These are phyloP conservation scores for Orchesella cincta DNA, from an alignment of 1,140 invertebrate genomes.

Conservation along the genomic window DNA sequence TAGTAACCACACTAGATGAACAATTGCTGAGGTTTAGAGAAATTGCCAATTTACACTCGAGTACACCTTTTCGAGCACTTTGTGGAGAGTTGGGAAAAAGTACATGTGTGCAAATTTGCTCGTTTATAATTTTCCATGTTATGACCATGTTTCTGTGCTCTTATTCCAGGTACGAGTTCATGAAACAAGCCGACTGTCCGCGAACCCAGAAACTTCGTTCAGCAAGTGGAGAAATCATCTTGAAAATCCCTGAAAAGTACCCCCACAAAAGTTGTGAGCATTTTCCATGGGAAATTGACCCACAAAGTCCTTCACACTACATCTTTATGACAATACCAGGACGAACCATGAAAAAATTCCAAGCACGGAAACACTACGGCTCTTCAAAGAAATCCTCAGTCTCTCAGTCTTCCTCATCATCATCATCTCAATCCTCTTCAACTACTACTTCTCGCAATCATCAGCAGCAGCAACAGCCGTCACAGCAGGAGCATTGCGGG, in stretches of 20 bases:
- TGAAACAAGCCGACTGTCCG: slow-evolving; percentile 68
- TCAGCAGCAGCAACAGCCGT: slow-evolving; percentile 60
- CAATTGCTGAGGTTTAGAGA: too few relatives aligned
- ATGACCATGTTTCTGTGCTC: too few relatives aligned
- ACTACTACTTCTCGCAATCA: slow-evolving; percentile 54
- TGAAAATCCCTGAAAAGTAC: slow-evolving; percentile 69
- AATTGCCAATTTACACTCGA: too few relatives aligned
- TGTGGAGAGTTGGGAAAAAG: too few relatives aligned
- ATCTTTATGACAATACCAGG: slow-evolving; percentile 72
- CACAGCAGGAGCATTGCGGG: slow-evolving; percentile 62
- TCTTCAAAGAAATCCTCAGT: slow-evolving; percentile 66
- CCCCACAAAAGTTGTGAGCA: slow-evolving; percentile 70
- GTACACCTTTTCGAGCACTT: too few relatives aligned
- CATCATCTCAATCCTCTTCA: background rate
- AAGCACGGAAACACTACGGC: slow-evolving; percentile 52
- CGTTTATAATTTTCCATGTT: too few relatives aligned
- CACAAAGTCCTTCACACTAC: slow-evolving; percentile 66
- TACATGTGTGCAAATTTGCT: too few relatives aligned
- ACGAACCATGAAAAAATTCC: slow-evolving; percentile 59
- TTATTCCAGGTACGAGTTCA: slow-evolving; percentile 67
- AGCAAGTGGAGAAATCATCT: slow-evolving; percentile 73
- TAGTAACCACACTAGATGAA: too few relatives aligned
- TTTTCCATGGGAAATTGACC: slow-evolving; percentile 77
- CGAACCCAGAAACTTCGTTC: slow-evolving; percentile 68
- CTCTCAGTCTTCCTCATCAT: background rate